A percentile compares a stretch with the other conserved stretches of the same genome.
phyloP scores from a whole-genome alignment of 2,113 vertebrate species.

The Caracal caracal region DNA sequence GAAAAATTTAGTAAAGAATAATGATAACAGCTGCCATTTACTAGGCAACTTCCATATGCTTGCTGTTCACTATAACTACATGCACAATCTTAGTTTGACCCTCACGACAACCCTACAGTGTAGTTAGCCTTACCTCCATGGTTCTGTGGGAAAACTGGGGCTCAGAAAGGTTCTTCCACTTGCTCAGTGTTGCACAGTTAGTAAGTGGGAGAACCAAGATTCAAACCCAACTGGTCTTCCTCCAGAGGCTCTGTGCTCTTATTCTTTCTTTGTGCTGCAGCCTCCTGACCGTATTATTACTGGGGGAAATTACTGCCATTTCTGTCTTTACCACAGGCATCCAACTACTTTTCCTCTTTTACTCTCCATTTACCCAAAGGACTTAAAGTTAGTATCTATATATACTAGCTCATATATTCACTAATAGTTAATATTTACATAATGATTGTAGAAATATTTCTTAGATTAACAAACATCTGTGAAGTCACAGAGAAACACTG shows the following conservation, averaged over 20 bases:
- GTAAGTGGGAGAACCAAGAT: background rate
- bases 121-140: background rate
- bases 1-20: constrained; percentile 20
- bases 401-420: background rate
- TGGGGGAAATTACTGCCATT: background rate
- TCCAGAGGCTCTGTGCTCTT: background rate
- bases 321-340: background rate
- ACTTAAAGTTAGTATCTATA: background rate
- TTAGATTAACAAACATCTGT: constrained; percentile 5
- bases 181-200: background rate
- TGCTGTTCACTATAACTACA: background rate
- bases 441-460: background rate
- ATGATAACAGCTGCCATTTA: background rate
- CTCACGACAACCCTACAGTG: background rate
- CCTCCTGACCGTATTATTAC: background rate
- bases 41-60: background rate
- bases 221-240: background rate
- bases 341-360: background rate
- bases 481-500: background rate
- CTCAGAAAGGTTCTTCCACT: background rate
- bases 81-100: background rate
- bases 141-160: background rate
- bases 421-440: background rate
- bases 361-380: background rate
- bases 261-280: background rate